phyloP scores from a whole-genome alignment of 2,113 vertebrate species.

The Tachuris rubrigastra region DNA sequence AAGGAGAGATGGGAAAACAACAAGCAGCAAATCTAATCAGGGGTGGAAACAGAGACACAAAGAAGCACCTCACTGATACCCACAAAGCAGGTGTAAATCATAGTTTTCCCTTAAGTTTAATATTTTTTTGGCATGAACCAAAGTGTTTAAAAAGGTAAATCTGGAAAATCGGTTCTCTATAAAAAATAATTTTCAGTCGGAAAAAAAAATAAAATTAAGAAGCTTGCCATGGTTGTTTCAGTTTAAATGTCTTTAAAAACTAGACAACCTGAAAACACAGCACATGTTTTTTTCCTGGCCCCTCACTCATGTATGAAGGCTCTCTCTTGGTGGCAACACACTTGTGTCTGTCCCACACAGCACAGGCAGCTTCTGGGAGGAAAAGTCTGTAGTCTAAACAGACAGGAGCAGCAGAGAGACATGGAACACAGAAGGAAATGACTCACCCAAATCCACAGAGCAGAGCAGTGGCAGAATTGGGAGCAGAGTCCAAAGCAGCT shows the following conservation, averaged over 20 bases:
- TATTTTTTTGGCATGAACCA: background rate
- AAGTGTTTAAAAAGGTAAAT: background rate
- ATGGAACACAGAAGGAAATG: constrained; percentile 2
- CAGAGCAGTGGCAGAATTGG: background rate
- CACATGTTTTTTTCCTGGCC: background rate
- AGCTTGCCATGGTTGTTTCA: background rate
- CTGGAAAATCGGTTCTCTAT: background rate
- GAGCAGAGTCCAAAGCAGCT: background rate
- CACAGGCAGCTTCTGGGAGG: background rate
- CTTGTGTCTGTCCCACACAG: background rate
- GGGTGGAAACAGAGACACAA: background rate
- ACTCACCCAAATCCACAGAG: constrained; percentile 10
- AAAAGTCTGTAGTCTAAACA: background rate
- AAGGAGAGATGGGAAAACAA: background rate
- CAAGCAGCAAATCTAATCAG: background rate
- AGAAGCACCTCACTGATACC: background rate
- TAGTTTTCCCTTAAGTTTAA: background rate
- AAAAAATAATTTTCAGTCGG: background rate
- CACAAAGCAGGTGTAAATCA: background rate
- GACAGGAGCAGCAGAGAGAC: constrained; percentile 39
- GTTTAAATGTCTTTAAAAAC: background rate
- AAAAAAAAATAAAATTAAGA: background rate
- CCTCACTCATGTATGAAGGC: background rate
- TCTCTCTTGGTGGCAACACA: background rate
- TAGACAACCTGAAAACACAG: background rate